phyloP scores from a whole-genome alignment of 2,888 invertebrate species.

The Agriopis aurantiaria region DNA sequence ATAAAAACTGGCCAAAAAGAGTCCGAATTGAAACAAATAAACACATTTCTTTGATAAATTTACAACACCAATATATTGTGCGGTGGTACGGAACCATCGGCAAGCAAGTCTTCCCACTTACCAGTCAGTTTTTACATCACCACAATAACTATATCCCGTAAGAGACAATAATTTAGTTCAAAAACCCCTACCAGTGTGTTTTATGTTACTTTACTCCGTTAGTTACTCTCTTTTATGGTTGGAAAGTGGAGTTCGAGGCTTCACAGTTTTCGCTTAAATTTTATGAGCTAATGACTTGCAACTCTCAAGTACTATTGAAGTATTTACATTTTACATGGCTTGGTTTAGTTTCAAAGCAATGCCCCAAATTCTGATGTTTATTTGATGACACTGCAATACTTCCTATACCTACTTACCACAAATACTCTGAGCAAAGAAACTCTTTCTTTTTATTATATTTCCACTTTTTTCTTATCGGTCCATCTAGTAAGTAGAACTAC shows the following conservation, averaged over 20 bases:
- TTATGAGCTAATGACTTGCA: conserved; percentile 23
- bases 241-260: conserved; percentile 22
- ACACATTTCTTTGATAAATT: no score
- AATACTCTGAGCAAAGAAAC: no score
- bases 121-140: not conserved
- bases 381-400: not conserved
- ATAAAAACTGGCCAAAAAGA: no score
- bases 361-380: not conserved
- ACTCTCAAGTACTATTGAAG: not conserved
- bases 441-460: no score
- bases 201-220: conserved; percentile 19
- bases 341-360: not conserved
- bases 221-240: not conserved
- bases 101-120: no score
- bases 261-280: conserved; percentile 22
- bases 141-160: not conserved
- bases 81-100: no score
- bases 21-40: no score
- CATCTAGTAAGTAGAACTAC: no score
- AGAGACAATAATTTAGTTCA: not conserved
- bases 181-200: not conserved
- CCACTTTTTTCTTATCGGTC: no score
- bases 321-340: not conserved
- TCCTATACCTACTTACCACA: no score
- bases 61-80: no score